Base-by-base conservation (phyloP, 2,113 vertebrate genomes). In the Platichthys stellatus region DNA sequence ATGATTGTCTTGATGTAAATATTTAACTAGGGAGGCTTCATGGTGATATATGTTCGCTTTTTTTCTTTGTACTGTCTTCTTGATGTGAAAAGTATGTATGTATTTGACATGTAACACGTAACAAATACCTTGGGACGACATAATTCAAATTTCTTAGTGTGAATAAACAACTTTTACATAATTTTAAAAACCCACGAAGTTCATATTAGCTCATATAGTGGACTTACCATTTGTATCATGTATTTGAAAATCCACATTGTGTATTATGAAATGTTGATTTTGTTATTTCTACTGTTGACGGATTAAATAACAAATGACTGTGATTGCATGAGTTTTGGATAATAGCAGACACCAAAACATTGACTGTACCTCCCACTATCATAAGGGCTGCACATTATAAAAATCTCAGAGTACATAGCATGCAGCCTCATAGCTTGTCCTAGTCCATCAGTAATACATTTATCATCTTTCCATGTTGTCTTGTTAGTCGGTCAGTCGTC, bases 401-500 rank as follows among this genome's bases (percentile, higher is more conserved):
- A 18, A 51, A 9, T 9, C 51, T 10, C 10, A n/a, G 1, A n/a
- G 20, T 54, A 20, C 58, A 62, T 5, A 65, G 64, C 0, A 15
- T 64, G 74, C 10, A 24, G 51, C 71, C 13, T n/a, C 40, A 53
- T 40, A 28, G 53, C 18, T 58, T 47, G 11, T n/a, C 38, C 54
- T 10, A 14, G 17, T 47, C 47, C 21, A 31, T 38, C 9, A 38
- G 10, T 38, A 64, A 76, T 47, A 23, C 1, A 64, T 76, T 78
- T 62, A 45, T 60, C 38, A 69, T 65, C 59, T 28, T n/a, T n/a
- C 24, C 63, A 82, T 26, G 53, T 15, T 66, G 73, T 31, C 63
- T 23, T 59, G 23, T 1, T 38, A 66, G 28, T 66, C 38, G 28
- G 43, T 85, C 18, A 9, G 38, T 20, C 63, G 58, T 74, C 57